These are phyloP conservation scores for Felis chaus DNA, from an alignment of 2,113 vertebrate genomes.

Conservation along the genomic window DNA sequence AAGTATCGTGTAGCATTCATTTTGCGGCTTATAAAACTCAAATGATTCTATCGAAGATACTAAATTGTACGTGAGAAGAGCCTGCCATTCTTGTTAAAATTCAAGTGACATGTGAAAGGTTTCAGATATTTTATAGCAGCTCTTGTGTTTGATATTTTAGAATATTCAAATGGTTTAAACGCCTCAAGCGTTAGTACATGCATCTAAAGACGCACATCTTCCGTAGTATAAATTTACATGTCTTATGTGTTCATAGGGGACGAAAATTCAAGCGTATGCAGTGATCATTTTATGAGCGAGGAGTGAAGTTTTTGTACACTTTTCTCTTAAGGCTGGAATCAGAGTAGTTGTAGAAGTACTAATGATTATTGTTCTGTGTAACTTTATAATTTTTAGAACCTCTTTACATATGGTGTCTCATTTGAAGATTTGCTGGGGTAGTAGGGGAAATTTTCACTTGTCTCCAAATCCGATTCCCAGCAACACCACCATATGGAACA, in stretches of 20 bases:
- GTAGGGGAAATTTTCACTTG: not conserved
- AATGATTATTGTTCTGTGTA: not conserved
- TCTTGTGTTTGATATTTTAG: constrained; percentile 25
- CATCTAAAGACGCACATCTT: not conserved
- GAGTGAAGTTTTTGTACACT: not conserved
- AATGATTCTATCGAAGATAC: not conserved
- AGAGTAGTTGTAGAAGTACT: not conserved
- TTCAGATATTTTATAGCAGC: constrained; percentile 18
- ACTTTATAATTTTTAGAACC: not conserved
- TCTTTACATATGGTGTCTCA: not conserved
- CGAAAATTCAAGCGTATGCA: not conserved
- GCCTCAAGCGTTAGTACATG: not conserved
- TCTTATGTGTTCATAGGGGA: not conserved
- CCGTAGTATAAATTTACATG: not conserved
- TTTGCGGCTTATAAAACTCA: constrained; percentile 11
- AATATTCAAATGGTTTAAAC: constrained; percentile 19
- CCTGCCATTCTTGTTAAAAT: constrained; percentile 1
- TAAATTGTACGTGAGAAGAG: not conserved
- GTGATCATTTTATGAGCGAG: constrained; percentile 22
- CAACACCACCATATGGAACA: not conserved
- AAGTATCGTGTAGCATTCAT: not conserved
- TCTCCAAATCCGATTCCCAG: not conserved
- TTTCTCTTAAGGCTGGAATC: constrained; percentile 29
- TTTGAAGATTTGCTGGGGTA: not conserved
- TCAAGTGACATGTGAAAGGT: not conserved